Conservation (phyloP, 2,888 invertebrate genomes). For the Ochropleura plecta region DNA sequence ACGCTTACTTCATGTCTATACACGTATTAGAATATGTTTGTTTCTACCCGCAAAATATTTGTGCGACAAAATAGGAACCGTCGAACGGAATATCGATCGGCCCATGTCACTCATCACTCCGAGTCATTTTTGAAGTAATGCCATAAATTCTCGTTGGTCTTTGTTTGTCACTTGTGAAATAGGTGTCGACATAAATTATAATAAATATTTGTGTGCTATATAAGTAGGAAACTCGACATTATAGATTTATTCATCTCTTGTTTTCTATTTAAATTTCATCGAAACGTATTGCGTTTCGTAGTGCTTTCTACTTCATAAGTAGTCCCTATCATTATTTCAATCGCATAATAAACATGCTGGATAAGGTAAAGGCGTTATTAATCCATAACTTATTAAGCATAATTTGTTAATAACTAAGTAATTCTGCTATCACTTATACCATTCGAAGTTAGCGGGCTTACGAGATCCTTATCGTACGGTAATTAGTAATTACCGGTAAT, state of each 20-base stretch:
- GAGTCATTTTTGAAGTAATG: slow-evolving; percentile 33
- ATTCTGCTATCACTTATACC: background rate
- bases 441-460: slow-evolving; percentile 2
- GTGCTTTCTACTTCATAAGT: slow-evolving; percentile 1
- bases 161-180: background rate
- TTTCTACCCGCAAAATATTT: slow-evolving; percentile 28
- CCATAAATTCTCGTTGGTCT: slow-evolving; percentile 15
- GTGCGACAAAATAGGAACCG: slow-evolving; percentile 17
- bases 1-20: slow-evolving; percentile 15
- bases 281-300: background rate
- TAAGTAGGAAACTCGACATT: background rate
- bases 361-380: background rate
- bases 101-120: slow-evolving; percentile 15
- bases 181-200: background rate
- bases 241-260: background rate
- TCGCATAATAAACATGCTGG: background rate
- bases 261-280: background rate
- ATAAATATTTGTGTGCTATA: background rate
- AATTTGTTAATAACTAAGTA: background rate
- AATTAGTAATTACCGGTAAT: slow-evolving; percentile 20
- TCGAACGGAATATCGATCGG: slow-evolving; percentile 43
- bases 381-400: slow-evolving; percentile 11
- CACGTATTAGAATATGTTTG: slow-evolving; percentile 25
- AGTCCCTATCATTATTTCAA: background rate
- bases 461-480: background rate